Percentiles rank a stretch among this genome's conserved stretches.
Evolutionary conservation across 2,888 invertebrate genomes (phyloP).

Genomic region (Ligdia adustata): DNA sequence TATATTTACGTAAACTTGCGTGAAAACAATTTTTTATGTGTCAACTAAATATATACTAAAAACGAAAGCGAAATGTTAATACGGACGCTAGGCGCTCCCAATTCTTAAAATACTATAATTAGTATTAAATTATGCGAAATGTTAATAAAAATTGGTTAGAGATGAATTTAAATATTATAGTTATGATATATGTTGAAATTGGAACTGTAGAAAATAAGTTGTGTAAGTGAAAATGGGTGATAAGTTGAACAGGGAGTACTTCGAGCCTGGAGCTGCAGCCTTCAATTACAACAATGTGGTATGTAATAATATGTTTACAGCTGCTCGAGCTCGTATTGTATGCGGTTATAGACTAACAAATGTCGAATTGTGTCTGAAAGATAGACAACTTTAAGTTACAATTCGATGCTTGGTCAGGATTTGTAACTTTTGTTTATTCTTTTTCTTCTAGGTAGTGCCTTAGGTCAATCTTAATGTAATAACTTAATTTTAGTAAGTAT

Average conservation of each 20-base stretch:
- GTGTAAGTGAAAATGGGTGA: conserved; percentile 68
- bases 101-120: conserved; percentile 1
- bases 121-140: neutral
- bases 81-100: conserved; percentile 60
- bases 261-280: conserved; percentile 68
- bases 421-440: no score
- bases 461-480: no score
- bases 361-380: no score
- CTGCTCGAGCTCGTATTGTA: no score
- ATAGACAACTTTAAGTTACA: no score
- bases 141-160: conserved; percentile 17
- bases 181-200: conserved; percentile 44
- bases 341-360: no score
- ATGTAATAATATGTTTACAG: conserved; percentile 46
- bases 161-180: conserved; percentile 42
- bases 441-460: no score
- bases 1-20: neutral
- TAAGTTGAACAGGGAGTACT: conserved; percentile 74
- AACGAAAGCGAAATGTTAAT: conserved; percentile 53
- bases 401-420: no score
- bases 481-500: no score
- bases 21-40: neutral
- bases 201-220: conserved; percentile 46
- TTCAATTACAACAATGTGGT: conserved; percentile 81
- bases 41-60: neutral